These are phyloP conservation scores for Sakesphorus luctuosus DNA, from an alignment of 2,113 vertebrate species.

Conservation along the genomic window DNA sequence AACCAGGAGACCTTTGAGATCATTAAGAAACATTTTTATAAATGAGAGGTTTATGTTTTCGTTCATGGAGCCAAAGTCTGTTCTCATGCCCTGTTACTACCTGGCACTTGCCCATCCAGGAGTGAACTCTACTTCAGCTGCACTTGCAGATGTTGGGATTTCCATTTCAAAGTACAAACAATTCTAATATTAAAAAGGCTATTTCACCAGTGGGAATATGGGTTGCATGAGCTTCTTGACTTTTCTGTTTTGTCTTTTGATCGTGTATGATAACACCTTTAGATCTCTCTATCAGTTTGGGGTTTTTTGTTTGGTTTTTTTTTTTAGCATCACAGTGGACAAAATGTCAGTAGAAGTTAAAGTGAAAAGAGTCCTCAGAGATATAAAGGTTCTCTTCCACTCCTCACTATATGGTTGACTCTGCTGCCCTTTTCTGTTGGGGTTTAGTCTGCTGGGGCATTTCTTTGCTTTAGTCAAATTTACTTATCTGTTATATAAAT, in stretches of 20 bases:
- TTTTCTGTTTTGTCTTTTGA: constrained; percentile 44
- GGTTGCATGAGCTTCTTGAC: constrained; percentile 45
- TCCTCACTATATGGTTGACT: background rate
- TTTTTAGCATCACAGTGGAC: constrained; percentile 31
- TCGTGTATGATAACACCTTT: constrained; percentile 4
- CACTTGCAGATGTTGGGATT: constrained; percentile 49
- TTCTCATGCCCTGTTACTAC: background rate
- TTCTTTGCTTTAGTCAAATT: constrained; percentile 43
- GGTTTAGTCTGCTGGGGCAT: background rate
- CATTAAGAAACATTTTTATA: constrained; percentile 24
- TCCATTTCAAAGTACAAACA: constrained; percentile 67
- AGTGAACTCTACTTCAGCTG: constrained; percentile 8
- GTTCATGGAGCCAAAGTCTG: constrained; percentile 2
- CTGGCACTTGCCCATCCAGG: constrained; percentile 36
- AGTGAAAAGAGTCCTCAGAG: constrained; percentile 31
- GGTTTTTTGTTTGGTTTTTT: background rate
- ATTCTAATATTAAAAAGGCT: constrained; percentile 54
- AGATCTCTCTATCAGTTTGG: background rate
- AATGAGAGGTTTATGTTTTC: background rate
- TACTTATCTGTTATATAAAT: constrained; percentile 48
- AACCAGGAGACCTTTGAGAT: constrained; percentile 22
- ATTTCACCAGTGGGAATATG: constrained; percentile 18
- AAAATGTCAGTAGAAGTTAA: constrained; percentile 59
- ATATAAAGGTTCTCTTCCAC: constrained; percentile 30
- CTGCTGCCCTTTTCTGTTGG: constrained; percentile 24